Conservation (phyloP, 1,140 invertebrate species). For the Holotrichia oblita region DNA sequence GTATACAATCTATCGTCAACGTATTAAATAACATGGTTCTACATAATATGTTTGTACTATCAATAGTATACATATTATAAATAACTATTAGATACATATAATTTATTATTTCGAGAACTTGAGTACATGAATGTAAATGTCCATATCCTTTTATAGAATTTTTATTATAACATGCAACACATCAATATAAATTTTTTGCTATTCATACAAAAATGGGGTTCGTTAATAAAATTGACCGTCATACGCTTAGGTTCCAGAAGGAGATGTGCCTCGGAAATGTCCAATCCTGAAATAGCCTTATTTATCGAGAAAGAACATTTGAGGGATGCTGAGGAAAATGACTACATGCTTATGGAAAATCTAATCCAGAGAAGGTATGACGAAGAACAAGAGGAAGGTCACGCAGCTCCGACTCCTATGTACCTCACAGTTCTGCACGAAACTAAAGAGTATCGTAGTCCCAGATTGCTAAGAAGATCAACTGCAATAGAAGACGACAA, state of each 20-base stretch:
- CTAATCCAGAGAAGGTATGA: slow-evolving; percentile 82
- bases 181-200: no score
- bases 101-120: no score
- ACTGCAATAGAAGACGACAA: slow-evolving; percentile 67
- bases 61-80: no score
- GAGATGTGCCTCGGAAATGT: slow-evolving; percentile 74
- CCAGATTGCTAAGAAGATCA: slow-evolving; percentile 61
- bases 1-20: no score
- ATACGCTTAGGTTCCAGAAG: slow-evolving; percentile 57
- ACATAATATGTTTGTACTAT: no score
- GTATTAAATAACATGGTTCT: no score
- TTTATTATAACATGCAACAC: no score
- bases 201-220: no score
- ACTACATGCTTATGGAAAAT: slow-evolving; percentile 90
- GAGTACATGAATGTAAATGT: no score
- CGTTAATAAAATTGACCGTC: slow-evolving; percentile 35
- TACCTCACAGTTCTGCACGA: slow-evolving; percentile 56
- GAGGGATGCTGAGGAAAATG: slow-evolving; percentile 88
- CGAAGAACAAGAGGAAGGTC: slow-evolving; percentile 61
- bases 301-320: slow-evolving; percentile 86
- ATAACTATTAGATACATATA: no score
- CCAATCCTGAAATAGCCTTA: slow-evolving; percentile 80
- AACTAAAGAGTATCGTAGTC: slow-evolving; percentile 49
- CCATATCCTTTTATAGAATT: no score
- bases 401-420: slow-evolving; percentile 51